phyloP scores from a whole-genome alignment of 2,797 vertebrate genomes.

The Melanitta fusca region DNA sequence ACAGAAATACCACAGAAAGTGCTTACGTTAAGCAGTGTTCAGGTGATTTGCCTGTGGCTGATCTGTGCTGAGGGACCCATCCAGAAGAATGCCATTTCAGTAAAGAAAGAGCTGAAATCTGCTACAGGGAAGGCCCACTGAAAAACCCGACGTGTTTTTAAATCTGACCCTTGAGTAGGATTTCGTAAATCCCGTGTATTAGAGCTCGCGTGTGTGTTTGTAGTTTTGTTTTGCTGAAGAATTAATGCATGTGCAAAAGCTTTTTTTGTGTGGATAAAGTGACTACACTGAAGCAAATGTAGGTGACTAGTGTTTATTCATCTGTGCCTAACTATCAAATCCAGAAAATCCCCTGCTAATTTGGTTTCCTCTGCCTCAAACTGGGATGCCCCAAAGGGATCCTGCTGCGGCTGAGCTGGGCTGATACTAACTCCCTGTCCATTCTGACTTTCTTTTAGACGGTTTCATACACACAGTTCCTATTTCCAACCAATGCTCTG shows the following conservation, averaged over 20 bases:
- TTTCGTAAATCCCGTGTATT: conserved; percentile 40
- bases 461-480: conserved; percentile 97
- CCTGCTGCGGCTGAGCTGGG: background rate
- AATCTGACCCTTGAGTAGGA: conserved; percentile 2
- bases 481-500: conserved; percentile 94
- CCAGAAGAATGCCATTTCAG: background rate
- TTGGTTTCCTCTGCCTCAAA: background rate
- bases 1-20: background rate
- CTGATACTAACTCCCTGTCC: background rate
- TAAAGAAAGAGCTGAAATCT: conserved; percentile 17
- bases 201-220: background rate
- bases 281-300: background rate
- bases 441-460: conserved; percentile 81
- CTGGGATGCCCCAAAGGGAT: background rate
- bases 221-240: conserved; percentile 1
- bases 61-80: background rate
- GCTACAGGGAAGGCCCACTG: background rate
- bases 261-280: background rate
- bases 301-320: conserved; percentile 12
- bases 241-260: background rate
- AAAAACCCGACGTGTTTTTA: background rate
- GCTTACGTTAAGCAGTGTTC: background rate
- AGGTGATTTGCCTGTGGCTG: background rate
- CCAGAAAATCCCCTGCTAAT: background rate
- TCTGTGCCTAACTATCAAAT: conserved; percentile 8